Base-by-base conservation (phyloP, 92 coral and sea anemone species). In the Parazoanthus darwini region DNA sequence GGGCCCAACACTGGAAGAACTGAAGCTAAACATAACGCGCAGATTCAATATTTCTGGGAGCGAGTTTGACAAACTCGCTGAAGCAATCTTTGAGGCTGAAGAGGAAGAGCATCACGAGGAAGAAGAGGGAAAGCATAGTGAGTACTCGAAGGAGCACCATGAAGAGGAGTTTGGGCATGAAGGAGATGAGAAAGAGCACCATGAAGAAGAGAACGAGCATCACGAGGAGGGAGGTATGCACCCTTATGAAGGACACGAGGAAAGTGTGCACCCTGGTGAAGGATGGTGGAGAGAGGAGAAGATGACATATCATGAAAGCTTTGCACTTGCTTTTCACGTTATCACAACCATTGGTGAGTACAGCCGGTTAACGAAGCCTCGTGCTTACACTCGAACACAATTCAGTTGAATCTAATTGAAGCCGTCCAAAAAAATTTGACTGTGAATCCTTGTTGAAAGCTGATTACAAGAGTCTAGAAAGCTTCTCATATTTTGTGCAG, bases 261-360 rank as follows among this genome's bases (percentile, higher is more conserved):
- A 18, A 15, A 22, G 20, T 14, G 79, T 13, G 6, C 37, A 50
- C 25, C 72, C 4, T 20, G n/a, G 36, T 5, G n/a, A 54, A 3
- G 48, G 25, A 6, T 23, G n/a, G 10, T 80, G 85, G 85, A 46
- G 72, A 36, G 71, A 37, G 7, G 44, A 54, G 42, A 56, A 35
- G 66, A 58, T 80, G 43, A 80, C 42, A 6, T 80, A 80, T 36
- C 85, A 58, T 26, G 85, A 80, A 33, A 80, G 85, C 85, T 80
- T 80, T 59, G 85, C 85, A 33, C 85, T 80, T 56, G 85, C 85
- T 36, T 80, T 80, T 18, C 85, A 80, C 36, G 23, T 59, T 1
- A 38, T 80, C 70, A 80, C 85, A 20, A 80, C 85, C 6, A 80
- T 80, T 18, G 85, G 85, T 80, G 48, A 54, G 85, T 80, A 54